Evolutionary conservation across 2,113 vertebrate genomes (phyloP), one percentile per base, ranked within the genome.

Genomic region (Chiloscyllium plagiosum): DNA sequence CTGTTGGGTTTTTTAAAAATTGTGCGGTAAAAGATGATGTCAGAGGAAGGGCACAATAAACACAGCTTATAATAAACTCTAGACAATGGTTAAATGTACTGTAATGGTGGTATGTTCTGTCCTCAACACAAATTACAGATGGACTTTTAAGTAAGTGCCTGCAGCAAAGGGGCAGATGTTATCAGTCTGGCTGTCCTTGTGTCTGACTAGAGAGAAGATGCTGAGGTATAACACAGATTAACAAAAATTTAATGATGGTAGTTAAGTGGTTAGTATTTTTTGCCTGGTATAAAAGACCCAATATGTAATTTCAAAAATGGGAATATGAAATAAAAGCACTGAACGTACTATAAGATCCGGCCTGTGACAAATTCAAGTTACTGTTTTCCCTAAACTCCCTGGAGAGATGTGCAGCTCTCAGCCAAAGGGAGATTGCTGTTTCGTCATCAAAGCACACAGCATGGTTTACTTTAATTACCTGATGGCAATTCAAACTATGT

Each of bases 151-250:
- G 89, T 66, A 66, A 93, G n/a, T 93, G 61, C 61, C 61, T 93
- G 89, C 33, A 93, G 89, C 89, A 93, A 37, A 93, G 56, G 89
- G 61, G 89, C 89, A 93, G 89, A 93, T 93, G 89, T 93, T 93
- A 93, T 66, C 61, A 93, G 61, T 93, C 89, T 37, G 19, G 80
- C 80, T 83, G 80, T 92, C 89, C 3, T n/a, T 19, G 56, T 66
- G 26, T n/a, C 33, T 93, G 89, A 42, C 37, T 93, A 3, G 26
- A 87, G 42, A 87, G 80, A 56, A 61, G 87, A 65, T 65, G 89
- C 33, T 92, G 89, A 66, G n/a, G 89, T 17, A 93, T 66, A 66
- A 66, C 19, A 20, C 80, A 22, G 89, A 93, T 66, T 66, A 93
- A 93, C 66, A 33, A 93, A 33, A n/a, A 93, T n/a, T 93, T 93